Percentiles rank a stretch among this genome's conserved stretches.
Evolutionary conservation across 1,140 invertebrate genomes (phyloP).

Genomic region (Daktulosphaira vitifoliae): DNA sequence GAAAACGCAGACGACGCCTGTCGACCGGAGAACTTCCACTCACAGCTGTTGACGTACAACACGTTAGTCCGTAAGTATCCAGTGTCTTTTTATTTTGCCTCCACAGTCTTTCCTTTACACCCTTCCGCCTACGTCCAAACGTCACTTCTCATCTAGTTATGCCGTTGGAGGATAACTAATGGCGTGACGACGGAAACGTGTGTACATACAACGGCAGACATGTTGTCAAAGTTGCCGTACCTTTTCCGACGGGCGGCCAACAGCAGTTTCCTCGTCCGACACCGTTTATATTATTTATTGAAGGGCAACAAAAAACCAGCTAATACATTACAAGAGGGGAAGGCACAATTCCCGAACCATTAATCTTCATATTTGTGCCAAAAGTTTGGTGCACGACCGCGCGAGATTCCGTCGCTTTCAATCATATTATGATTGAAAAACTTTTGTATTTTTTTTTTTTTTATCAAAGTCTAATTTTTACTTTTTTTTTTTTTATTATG

Average conservation of each 20-base stretch:
- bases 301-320: too few species aligned
- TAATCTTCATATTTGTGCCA: slow-evolving; percentile 29
- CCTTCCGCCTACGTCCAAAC: background rate
- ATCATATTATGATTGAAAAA: slow-evolving; percentile 32
- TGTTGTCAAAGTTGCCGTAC: too few species aligned
- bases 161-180: background rate
- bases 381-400: slow-evolving; percentile 15
- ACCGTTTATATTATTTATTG: slow-evolving; percentile 27
- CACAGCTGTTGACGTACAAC: slow-evolving; percentile 41
- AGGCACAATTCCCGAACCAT: slow-evolving; percentile 19
- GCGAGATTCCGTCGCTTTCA: slow-evolving; percentile 27
- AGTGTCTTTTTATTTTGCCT: background rate
- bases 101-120: background rate
- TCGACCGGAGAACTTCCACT: slow-evolving; percentile 42
- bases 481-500: slow-evolving; percentile 1
- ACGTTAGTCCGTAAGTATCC: slow-evolving; percentile 45
- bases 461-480: slow-evolving; percentile 31
- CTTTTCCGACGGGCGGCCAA: too few species aligned
- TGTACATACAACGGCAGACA: too few species aligned
- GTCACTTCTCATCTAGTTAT: slow-evolving; percentile 6
- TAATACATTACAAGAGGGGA: too few species aligned
- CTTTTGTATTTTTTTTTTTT: slow-evolving; percentile 21
- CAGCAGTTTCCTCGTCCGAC: background rate
- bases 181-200: background rate
- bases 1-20: slow-evolving; percentile 47